phyloP scores from a whole-genome alignment of 2,797 vertebrate genomes.

The Liparis tanakae region DNA sequence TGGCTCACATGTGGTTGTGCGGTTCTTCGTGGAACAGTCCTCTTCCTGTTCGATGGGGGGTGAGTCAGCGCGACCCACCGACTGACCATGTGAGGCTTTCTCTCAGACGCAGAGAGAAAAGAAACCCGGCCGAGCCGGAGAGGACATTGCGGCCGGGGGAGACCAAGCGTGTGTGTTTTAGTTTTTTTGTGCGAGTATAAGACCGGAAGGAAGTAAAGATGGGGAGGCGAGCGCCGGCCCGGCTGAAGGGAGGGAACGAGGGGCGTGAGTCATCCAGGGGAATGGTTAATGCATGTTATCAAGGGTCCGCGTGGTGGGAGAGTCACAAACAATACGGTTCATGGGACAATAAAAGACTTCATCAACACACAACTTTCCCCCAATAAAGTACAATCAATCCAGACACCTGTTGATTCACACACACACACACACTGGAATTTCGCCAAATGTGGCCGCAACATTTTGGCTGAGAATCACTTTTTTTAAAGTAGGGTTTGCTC shows the following conservation, averaged over 20 bases:
- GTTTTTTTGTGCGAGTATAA: slow-evolving; percentile 33
- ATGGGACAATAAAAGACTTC: slow-evolving; percentile 17
- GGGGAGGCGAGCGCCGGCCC: not conserved
- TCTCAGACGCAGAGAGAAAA: not conserved
- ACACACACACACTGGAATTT: not conserved
- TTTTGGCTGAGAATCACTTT: not conserved
- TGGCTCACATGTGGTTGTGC: slow-evolving; percentile 59
- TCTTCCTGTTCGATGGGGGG: slow-evolving; percentile 36
- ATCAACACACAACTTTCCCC: slow-evolving; percentile 30
- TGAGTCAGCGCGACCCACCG: slow-evolving; percentile 65
- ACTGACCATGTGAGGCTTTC: slow-evolving; percentile 43
- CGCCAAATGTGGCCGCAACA: not conserved
- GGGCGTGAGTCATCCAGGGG: slow-evolving; percentile 62
- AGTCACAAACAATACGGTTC: not conserved
- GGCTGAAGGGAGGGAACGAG: slow-evolving; percentile 26
- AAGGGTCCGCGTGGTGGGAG: slow-evolving; percentile 39
- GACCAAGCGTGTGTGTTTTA: slow-evolving; percentile 24
- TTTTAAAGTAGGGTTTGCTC: not conserved
- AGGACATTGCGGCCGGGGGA: slow-evolving; percentile 19
- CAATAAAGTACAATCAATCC: not conserved
- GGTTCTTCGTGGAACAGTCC: slow-evolving; percentile 40
- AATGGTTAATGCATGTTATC: slow-evolving; percentile 51
- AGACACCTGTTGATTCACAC: slow-evolving; percentile 33
- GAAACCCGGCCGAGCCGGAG: slow-evolving; percentile 2
- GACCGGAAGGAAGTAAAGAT: slow-evolving; percentile 49